These are phyloP conservation scores for Stenodera caucasica DNA, from an alignment of 2,888 invertebrate genomes.

Conservation along the genomic window DNA sequence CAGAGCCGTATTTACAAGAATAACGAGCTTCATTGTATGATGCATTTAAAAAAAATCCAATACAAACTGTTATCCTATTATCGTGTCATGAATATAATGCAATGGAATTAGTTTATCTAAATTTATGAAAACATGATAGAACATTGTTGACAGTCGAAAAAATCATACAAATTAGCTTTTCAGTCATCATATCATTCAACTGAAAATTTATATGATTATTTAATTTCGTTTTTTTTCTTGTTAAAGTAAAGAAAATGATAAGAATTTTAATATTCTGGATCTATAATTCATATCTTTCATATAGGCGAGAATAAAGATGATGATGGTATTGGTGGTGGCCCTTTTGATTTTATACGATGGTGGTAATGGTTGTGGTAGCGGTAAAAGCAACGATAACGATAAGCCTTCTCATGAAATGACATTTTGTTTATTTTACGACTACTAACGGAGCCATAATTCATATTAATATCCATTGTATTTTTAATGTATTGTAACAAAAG, in stretches of 20 bases:
- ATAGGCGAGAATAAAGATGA: conserved; percentile 16
- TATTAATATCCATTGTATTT: conserved; percentile 51
- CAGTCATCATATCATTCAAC: neutral
- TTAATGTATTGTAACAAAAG: conserved; percentile 36
- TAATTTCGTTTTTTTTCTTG: neutral
- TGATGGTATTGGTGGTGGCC: neutral
- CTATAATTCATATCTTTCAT: conserved; percentile 5
- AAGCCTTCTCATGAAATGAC: conserved; percentile 55
- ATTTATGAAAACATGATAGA: neutral
- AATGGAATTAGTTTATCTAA: neutral
- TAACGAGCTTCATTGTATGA: neutral
- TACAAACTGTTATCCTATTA: neutral
- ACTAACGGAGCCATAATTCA: conserved; percentile 53
- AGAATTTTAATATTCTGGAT: conserved; percentile 7
- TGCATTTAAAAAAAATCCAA: neutral
- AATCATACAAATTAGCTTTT: neutral
- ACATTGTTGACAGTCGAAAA: neutral
- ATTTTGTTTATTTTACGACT: conserved; percentile 55
- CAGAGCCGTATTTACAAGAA: neutral
- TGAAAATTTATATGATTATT: neutral
- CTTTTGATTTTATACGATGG: conserved; percentile 17
- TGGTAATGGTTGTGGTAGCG: conserved; percentile 37
- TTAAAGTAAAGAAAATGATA: conserved; percentile 5
- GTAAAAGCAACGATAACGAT: conserved; percentile 53
- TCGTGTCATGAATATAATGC: neutral